Percentiles rank a stretch among this genome's conserved stretches.
Conservation (phyloP, 2,888 invertebrate genomes). For the Apeira syringaria region DNA sequence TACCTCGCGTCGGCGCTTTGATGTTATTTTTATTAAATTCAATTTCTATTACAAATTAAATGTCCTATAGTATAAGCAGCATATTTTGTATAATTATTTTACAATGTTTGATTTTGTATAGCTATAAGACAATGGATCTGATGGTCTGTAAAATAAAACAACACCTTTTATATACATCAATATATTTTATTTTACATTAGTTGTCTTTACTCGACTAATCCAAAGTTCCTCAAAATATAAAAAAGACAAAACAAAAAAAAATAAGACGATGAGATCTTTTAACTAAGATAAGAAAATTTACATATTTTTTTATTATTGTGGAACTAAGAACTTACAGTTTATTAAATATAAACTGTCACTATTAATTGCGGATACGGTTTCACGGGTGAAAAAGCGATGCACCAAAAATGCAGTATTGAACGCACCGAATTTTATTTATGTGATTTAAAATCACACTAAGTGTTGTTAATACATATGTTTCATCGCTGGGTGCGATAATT, state of each 20-base stretch:
- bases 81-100: conserved; percentile 18
- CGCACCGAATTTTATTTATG: no score
- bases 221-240: conserved; percentile 83
- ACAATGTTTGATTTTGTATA: conserved; percentile 2
- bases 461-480: no score
- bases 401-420: neutral
- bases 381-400: conserved; percentile 37
- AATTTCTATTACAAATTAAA: no score
- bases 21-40: no score
- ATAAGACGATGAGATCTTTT: conserved; percentile 83
- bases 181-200: conserved; percentile 84
- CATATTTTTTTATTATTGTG: conserved; percentile 75
- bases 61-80: conserved; percentile 9
- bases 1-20: no score
- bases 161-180: conserved; percentile 76
- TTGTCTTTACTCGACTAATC: conserved; percentile 83
- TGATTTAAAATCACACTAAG: no score
- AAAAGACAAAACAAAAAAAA: conserved; percentile 81
- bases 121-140: conserved; percentile 11
- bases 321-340: conserved; percentile 77
- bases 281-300: conserved; percentile 82
- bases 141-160: conserved; percentile 43
- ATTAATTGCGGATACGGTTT: conserved; percentile 56
- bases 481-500: no score
- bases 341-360: conserved; percentile 56